A percentile compares a stretch with the other conserved stretches of the same genome.
These are phyloP conservation scores for Taenaris catops DNA, from an alignment of 2,888 invertebrate genomes.

Conservation along the genomic window DNA sequence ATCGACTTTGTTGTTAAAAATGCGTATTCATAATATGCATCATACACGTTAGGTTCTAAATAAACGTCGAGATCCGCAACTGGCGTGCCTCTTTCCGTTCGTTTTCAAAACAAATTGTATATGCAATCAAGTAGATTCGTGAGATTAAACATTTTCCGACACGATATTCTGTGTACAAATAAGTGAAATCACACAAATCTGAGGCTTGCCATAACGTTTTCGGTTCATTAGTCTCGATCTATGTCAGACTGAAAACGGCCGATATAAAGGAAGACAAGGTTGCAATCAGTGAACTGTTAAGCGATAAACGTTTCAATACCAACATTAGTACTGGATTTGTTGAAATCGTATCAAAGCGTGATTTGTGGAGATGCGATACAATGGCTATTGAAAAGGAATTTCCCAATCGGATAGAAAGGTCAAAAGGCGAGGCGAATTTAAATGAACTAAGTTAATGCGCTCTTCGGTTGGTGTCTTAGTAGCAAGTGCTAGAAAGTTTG, in stretches of 20 bases:
- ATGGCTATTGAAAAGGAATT: conserved; percentile 40
- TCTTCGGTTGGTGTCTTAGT: conserved; percentile 49
- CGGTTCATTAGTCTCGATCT: conserved; percentile 56
- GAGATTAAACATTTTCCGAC: conserved; percentile 41
- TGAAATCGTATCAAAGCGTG: conserved; percentile 19
- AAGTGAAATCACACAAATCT: conserved; percentile 61
- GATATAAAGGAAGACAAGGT: conserved; percentile 60
- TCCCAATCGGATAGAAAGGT: conserved; percentile 60
- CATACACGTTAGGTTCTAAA: conserved; percentile 5
- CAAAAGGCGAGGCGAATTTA: conserved; percentile 63
- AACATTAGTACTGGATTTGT: conserved; percentile 30
- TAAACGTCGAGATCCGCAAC: conserved; percentile 23
- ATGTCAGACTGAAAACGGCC: conserved; percentile 52
- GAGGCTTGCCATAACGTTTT: conserved; percentile 47
- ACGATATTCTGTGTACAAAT: conserved; percentile 38
- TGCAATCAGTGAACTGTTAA: conserved; percentile 55
- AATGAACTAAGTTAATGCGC: conserved; percentile 44
- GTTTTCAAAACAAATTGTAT: conserved; percentile 40
- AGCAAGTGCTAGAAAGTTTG: conserved; percentile 71
- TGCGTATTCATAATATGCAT: too few species aligned
- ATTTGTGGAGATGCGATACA: conserved; percentile 32
- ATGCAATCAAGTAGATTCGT: conserved; percentile 51
- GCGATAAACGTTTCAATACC: conserved; percentile 49
- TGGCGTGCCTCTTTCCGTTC: conserved; percentile 26
- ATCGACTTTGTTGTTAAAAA: conserved; percentile 3